Conservation (phyloP, 2,797 vertebrate genomes). For the Euphonia xanthogaster region DNA sequence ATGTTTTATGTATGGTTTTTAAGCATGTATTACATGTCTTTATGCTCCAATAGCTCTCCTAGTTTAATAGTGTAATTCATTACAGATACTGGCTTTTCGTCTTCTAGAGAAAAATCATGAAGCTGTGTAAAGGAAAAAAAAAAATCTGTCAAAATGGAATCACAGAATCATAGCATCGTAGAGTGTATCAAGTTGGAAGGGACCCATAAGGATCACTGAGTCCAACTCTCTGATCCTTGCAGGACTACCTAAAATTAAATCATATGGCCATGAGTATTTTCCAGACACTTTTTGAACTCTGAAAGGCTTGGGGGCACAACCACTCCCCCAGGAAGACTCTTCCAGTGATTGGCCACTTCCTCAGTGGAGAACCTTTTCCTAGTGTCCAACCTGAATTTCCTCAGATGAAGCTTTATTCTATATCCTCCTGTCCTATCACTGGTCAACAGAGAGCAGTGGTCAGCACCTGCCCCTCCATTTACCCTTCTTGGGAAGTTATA, state of each 20-base stretch:
- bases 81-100: background rate
- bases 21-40: background rate
- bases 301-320: background rate
- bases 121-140: background rate
- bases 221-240: background rate
- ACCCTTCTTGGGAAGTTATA: background rate
- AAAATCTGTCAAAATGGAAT: background rate
- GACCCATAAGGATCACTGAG: background rate
- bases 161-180: background rate
- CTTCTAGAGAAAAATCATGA: background rate
- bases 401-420: background rate
- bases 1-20: background rate
- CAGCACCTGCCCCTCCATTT: background rate
- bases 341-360: background rate
- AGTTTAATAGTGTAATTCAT: background rate
- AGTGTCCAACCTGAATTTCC: background rate
- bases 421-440: accelerated
- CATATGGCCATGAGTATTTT: background rate
- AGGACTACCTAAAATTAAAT: background rate
- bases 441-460: background rate
- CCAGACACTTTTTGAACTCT: background rate
- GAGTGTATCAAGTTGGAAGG: background rate
- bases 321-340: background rate
- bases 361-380: background rate
- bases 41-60: background rate